Evolutionary conservation across 2,888 invertebrate species (phyloP), one percentile per base, ranked within the genome.

Genomic region (Iselma pallidipennis): DNA sequence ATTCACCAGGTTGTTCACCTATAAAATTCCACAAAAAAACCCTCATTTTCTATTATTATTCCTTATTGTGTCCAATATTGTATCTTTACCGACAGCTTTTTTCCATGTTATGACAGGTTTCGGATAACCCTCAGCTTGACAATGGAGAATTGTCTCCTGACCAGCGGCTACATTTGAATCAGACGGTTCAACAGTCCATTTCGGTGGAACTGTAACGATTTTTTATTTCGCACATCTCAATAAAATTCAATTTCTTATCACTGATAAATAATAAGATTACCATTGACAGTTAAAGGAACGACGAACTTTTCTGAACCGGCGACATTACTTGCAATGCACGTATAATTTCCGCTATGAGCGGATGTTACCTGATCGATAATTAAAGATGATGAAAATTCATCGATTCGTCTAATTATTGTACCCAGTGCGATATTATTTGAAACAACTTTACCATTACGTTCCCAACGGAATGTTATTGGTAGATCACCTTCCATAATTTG

Each of bases 111-210:
- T 91, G 6, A 85, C 85, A 3, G 96, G 96, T 64, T 90, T 90
- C 0, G 96, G 96, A 81, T 95, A 96, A 1, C 96, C 96, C 63
- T 94, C 92, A 0, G 95, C 95, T 81, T 92, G 92, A 79, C 96
- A 96, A 77, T 94, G 91, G 48, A 96, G 83, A 16, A 89, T 88
- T 21, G 95, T 90, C 77, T 93, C 92, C 78, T 94, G 91, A 1
- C 91, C 92, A 0, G 92, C 89, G 6, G 92, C 91, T 45, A 91
- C 90, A 67, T 89, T 92, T n/a, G 90, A 86, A 76, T 94, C 93
- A 65, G 87, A 85, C 0, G 94, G 95, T 77, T 95, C 95, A 71
- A 93, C 84, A 16, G 94, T 88, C 92, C 95, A 94, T 76, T 93
- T 89, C 21, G 95, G 95, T 48, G 96, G 95, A 67, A 95, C 94